phyloP scores from a whole-genome alignment of 2,797 vertebrate species.

The Ibycter americanus region DNA sequence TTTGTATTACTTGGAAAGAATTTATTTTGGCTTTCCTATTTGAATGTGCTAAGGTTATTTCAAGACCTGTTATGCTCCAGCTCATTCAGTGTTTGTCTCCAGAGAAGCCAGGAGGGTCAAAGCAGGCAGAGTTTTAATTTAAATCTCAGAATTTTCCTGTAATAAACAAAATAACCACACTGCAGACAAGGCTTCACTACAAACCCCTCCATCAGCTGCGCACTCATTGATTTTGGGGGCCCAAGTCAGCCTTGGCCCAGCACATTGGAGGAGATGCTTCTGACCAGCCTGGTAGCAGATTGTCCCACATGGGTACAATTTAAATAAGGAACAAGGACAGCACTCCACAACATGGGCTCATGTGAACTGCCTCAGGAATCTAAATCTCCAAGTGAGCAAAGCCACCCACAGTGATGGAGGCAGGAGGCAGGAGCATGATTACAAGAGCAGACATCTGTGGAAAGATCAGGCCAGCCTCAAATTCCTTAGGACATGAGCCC shows the following conservation, averaged over 20 bases:
- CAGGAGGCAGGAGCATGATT: not conserved
- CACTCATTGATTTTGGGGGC: not conserved
- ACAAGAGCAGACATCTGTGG: not conserved
- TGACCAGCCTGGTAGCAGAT: not conserved
- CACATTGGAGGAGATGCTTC: accelerated
- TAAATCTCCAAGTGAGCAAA: not conserved
- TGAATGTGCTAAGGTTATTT: not conserved
- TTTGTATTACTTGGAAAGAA: not conserved
- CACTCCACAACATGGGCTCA: accelerated
- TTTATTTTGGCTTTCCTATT: not conserved
- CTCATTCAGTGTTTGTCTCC: not conserved
- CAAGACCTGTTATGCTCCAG: not conserved
- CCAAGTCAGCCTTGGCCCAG: not conserved
- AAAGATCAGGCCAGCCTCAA: not conserved
- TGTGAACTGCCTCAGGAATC: not conserved
- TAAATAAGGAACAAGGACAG: not conserved
- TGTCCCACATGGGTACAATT: accelerated
- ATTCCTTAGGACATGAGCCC: not conserved
- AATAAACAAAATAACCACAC: not conserved
- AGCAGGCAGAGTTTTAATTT: not conserved
- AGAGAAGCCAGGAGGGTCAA: not conserved
- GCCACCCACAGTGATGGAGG: not conserved
- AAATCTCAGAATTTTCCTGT: not conserved
- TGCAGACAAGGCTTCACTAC: not conserved
- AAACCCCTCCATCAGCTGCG: not conserved